Percentiles rank a stretch among this genome's conserved stretches.
Conservation (phyloP, 1,140 invertebrate genomes). For the Drosophila arizonae region DNA sequence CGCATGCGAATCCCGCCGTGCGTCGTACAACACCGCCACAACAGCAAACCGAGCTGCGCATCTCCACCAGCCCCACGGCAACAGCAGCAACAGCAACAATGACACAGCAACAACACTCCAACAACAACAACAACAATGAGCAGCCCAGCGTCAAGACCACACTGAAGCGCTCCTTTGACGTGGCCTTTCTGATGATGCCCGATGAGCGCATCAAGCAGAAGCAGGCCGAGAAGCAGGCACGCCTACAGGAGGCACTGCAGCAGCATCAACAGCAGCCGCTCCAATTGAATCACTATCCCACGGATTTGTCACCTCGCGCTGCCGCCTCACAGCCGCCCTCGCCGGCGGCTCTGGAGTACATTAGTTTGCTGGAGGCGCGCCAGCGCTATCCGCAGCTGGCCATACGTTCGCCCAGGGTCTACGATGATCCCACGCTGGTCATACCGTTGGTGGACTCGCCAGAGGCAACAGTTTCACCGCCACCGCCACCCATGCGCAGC, state of each 20-base stretch:
- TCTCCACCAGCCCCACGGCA: slow-evolving; percentile 61
- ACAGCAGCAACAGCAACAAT: slow-evolving; percentile 29
- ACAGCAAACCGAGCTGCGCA: slow-evolving; percentile 52
- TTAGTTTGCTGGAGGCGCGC: slow-evolving; percentile 69
- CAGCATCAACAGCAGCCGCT: slow-evolving; percentile 56
- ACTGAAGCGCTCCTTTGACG: slow-evolving; percentile 91
- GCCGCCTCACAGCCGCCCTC: slow-evolving; percentile 64
- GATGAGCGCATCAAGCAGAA: slow-evolving; percentile 90
- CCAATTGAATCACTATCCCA: slow-evolving; percentile 56
- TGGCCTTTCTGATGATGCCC: slow-evolving; percentile 93
- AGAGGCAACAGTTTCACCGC: slow-evolving; percentile 58
- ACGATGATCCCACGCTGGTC: slow-evolving; percentile 78
- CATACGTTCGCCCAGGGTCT: slow-evolving; percentile 70
- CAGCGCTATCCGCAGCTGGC: slow-evolving; percentile 74
- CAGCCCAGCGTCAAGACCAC: slow-evolving; percentile 64
- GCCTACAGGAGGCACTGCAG: slow-evolving; percentile 83
- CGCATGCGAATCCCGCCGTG: slow-evolving; percentile 55
- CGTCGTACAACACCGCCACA: slow-evolving; percentile 54
- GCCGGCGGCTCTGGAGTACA: slow-evolving; percentile 65
- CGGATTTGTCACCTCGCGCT: slow-evolving; percentile 61
- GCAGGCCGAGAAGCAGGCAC: slow-evolving; percentile 85
- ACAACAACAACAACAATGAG: slow-evolving; percentile 63
- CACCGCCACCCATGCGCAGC: slow-evolving; percentile 84
- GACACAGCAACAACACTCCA: slow-evolving; percentile 29
- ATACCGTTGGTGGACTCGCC: slow-evolving; percentile 64